Conservation (phyloP, 2,113 vertebrate genomes). For the Bambusicola thoracicus region DNA sequence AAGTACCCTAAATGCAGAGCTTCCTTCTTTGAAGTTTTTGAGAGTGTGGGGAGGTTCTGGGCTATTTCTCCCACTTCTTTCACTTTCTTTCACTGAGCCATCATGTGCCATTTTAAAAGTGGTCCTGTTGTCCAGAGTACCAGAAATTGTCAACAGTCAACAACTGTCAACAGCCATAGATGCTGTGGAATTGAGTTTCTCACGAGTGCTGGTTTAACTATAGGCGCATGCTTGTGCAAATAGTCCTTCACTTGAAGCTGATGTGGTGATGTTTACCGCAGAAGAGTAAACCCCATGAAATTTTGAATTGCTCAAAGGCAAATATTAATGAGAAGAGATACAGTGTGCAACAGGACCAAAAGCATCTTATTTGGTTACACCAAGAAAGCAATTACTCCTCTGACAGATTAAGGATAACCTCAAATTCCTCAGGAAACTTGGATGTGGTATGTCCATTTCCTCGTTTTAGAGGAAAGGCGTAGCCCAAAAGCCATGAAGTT, state of each 20-base stretch:
- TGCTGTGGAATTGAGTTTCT: background rate
- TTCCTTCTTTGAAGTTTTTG: background rate
- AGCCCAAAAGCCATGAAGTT: constrained; percentile 1
- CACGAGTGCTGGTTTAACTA: background rate
- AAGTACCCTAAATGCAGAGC: background rate
- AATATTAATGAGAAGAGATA: background rate
- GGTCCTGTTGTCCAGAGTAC: background rate
- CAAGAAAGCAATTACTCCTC: background rate
- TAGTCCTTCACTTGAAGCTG: background rate
- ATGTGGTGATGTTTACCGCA: background rate
- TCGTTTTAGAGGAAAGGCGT: constrained; percentile 26
- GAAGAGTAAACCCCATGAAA: background rate
- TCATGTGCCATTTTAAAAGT: background rate
- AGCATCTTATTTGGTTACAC: background rate
- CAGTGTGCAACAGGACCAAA: background rate
- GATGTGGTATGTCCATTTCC: constrained; percentile 29
- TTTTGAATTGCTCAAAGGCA: background rate
- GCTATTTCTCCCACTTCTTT: background rate
- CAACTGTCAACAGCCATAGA: background rate
- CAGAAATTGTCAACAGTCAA: background rate
- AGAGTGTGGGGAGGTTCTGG: background rate
- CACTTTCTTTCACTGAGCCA: background rate
- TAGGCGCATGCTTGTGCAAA: fast-evolving
- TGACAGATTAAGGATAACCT: background rate
- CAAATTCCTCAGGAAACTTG: background rate